Conservation (phyloP, 92 coral and sea anemone species). For the Epizoanthus stellaris region DNA sequence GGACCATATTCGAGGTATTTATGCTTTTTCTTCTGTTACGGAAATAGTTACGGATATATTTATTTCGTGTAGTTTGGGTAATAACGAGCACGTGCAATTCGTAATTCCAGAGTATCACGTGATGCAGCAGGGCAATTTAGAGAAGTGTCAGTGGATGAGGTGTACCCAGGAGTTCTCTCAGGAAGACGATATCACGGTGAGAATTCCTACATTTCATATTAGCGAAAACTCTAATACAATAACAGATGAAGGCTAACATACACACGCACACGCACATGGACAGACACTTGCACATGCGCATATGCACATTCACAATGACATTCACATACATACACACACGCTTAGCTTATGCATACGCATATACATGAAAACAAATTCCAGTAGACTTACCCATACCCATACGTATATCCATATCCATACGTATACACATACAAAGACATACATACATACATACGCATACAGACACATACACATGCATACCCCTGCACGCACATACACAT, state of each 20-base stretch:
- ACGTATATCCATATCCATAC: too few relatives aligned
- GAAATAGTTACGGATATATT: neutral
- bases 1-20: conserved; percentile 89
- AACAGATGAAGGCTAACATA: neutral
- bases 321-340: neutral
- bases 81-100: neutral
- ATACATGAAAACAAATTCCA: too few relatives aligned
- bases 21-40: neutral
- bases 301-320: too few relatives aligned
- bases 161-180: conserved; percentile 81
- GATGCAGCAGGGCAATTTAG: conserved; percentile 81
- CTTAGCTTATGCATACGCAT: too few relatives aligned
- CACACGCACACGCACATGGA: neutral
- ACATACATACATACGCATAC: neutral
- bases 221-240: neutral
- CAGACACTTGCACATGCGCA: neutral
- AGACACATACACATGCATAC: neutral
- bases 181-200: conserved; percentile 80
- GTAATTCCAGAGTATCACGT: conserved; percentile 74
- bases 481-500: too few relatives aligned
- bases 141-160: conserved; percentile 78
- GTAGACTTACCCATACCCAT: too few relatives aligned
- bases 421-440: too few relatives aligned
- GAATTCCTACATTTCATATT: neutral
- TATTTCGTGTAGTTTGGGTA: neutral